phyloP scores from a whole-genome alignment of 2,797 vertebrate species.

The Coendou prehensilis region DNA sequence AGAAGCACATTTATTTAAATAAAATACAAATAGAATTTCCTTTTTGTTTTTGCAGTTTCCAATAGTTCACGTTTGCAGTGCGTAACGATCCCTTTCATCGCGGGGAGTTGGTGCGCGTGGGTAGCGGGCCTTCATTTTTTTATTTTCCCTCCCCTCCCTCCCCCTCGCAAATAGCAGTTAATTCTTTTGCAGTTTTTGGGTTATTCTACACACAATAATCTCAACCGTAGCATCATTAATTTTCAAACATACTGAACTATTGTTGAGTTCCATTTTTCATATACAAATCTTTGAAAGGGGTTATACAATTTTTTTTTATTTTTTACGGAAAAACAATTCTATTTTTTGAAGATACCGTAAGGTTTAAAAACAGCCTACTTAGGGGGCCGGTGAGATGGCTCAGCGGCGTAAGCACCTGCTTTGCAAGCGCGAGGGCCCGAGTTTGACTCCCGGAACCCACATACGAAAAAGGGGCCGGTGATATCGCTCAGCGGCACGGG shows the following conservation, averaged over 20 bases:
- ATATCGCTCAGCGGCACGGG: too few relatives aligned
- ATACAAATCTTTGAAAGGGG: not conserved
- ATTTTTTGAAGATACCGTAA: slow-evolving; percentile 20
- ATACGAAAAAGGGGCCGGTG: too few relatives aligned
- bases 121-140: too few relatives aligned
- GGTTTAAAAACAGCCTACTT: not conserved
- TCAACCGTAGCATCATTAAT: not conserved
- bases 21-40: not conserved
- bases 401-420: too few relatives aligned
- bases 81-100: too few relatives aligned
- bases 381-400: too few relatives aligned
- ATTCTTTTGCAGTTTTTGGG: not conserved
- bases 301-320: not conserved
- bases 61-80: too few relatives aligned
- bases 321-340: not conserved
- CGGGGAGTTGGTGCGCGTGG: too few relatives aligned
- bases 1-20: not conserved
- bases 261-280: slow-evolving; percentile 45
- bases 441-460: too few relatives aligned
- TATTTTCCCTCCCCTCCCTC: too few relatives aligned
- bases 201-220: not conserved
- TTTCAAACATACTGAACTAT: slow-evolving; percentile 9
- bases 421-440: too few relatives aligned
- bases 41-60: too few relatives aligned
- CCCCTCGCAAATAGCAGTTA: not conserved